Conservation (phyloP, 1,140 invertebrate species). For the Brachionus angularis region DNA sequence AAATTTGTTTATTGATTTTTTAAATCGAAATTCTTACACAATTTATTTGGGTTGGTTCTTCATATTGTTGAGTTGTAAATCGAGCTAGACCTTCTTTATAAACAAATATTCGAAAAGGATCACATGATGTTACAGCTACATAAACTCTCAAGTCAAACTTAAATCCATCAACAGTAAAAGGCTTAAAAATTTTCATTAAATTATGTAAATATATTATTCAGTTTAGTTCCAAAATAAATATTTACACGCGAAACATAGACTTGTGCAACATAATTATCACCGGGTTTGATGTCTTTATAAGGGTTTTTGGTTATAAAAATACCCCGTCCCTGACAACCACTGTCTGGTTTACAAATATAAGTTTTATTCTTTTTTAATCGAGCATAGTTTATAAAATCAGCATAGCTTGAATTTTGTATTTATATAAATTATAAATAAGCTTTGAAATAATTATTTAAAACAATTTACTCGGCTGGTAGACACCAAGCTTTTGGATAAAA, state of each 20-base stretch:
- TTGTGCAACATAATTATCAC: conserved; percentile 44
- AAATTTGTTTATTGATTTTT: background rate
- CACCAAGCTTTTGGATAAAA: conserved; percentile 90
- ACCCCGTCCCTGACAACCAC: conserved; percentile 76
- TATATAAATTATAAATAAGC: background rate
- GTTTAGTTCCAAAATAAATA: background rate
- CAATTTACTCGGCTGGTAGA: conserved; percentile 73
- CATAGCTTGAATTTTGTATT: conserved; percentile 49
- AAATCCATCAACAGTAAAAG: conserved; percentile 61
- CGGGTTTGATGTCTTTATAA: conserved; percentile 68
- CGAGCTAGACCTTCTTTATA: conserved; percentile 62
- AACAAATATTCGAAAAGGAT: conserved; percentile 58
- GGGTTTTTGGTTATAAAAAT: conserved; percentile 76
- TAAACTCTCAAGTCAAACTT: conserved; percentile 62
- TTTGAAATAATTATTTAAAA: conserved; percentile 23
- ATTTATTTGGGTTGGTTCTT: conserved; percentile 65
- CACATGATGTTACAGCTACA: conserved; percentile 60
- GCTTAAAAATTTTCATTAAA: conserved; percentile 51
- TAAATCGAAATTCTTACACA: conserved; percentile 31
- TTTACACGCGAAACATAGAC: conserved; percentile 36
- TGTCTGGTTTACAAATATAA: conserved; percentile 81
- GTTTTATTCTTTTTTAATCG: conserved; percentile 66
- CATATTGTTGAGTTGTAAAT: conserved; percentile 79
- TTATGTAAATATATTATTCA: background rate
- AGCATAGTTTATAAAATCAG: conserved; percentile 55